Conservation (phyloP, 2,797 vertebrate genomes). For the Bradypus variegatus region DNA sequence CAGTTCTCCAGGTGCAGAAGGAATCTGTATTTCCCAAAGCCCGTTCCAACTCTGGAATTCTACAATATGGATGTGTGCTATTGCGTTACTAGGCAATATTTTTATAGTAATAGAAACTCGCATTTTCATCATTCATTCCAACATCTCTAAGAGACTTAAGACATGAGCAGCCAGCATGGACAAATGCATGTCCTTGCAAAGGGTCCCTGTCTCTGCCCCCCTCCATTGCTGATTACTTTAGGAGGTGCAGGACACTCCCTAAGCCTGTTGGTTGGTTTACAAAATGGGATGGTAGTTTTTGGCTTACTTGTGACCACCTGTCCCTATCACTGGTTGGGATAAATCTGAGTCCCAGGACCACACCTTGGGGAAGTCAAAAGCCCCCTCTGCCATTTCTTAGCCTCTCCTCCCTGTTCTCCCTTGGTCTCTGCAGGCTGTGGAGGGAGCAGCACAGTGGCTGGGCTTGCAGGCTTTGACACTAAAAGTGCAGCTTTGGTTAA, state of each 20-base stretch:
- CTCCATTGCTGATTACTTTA: rapidly evolving
- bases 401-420: too few relatives aligned
- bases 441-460: too few relatives aligned
- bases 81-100: too few relatives aligned
- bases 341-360: rapidly evolving
- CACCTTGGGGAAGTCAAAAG: rapidly evolving
- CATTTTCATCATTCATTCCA: background rate
- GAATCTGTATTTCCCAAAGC: background rate
- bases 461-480: background rate
- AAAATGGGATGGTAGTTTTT: background rate
- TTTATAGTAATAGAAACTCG: background rate
- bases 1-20: background rate
- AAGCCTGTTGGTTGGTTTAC: background rate
- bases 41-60: background rate
- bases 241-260: background rate
- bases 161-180: too few relatives aligned
- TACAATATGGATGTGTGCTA: rapidly evolving
- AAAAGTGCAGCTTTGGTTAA: too few relatives aligned
- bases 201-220: too few relatives aligned
- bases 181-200: rapidly evolving
- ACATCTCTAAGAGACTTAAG: background rate
- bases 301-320: background rate
- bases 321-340: background rate
- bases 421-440: background rate
- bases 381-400: too few relatives aligned